Base-by-base conservation (phyloP, 1,140 invertebrate genomes). In the Cydia strobilella region DNA sequence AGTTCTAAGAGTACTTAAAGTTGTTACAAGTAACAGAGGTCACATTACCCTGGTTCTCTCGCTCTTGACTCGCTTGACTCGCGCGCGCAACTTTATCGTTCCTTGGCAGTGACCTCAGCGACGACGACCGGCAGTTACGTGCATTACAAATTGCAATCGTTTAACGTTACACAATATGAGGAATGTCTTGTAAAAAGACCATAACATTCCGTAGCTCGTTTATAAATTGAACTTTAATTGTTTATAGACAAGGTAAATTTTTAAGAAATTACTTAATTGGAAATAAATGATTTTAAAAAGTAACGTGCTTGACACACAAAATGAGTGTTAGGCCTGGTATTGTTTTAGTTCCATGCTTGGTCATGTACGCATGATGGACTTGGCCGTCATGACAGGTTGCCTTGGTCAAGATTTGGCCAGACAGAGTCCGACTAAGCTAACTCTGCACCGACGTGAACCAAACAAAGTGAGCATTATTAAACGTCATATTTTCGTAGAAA, bases 51-150 rank as follows among this genome's bases (percentile, higher is more conserved):
- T 65, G 25, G 63, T 23, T 59, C 10, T n/a, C 7, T 23, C 54
- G 54, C 42, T 45, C 42, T 45, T 15, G 42, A 59, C 18, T 23
- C 48, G 20, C 7, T 7, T 23, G 20, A n/a, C n/a, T n/a, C 20
- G 20, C 23, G 6, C 10, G 20, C 54, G 54, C 13, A 69, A 66
- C n/a, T 18, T 18, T 10, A 10, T 35, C 15, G 65, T n/a, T 69
- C 65, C 65, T 69, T 69, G 65, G 65, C 65, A 69, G 65, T 69
- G 65, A 69, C 65, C 65, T 69, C 65, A 10, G 65, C 13, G 23
- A 18, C 13, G 23, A 18, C 31, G 31, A 69, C 65, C 65, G 31
- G n/a, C 27, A 4, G 65, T 69, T 69, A 69, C 65, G 65, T 69
- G 65, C 65, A 69, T 39, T 27, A 39, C 65, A 23, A 69, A 69